Base-by-base conservation (phyloP, 2,113 vertebrate species). In the Cairina moschata region DNA sequence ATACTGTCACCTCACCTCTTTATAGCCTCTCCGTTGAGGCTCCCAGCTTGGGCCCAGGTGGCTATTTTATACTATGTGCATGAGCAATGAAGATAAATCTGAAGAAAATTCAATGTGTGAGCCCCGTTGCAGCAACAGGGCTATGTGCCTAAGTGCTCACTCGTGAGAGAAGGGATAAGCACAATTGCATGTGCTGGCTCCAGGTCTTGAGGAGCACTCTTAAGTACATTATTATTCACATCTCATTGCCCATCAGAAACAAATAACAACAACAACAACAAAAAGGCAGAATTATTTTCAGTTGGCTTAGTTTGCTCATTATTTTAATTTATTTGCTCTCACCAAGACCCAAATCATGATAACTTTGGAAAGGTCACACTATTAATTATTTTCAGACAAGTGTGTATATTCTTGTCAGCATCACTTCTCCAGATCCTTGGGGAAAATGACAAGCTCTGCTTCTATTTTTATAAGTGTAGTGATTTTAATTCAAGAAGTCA, bases 401-500 rank as follows among this genome's bases (percentile, higher is more conserved):
- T 36, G 13, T 48, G 16, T 59, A 21, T 66, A 40, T 76, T 90
- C 40, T 88, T 90, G 69, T 55, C 31, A 83, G 13, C 44, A 91
- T 67, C 40, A 13, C 16, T 88, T 77, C 40, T 69, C 32, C 71
- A 80, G 34, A 74, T 83, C 59, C 50, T 73, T 67, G 28, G 50
- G 55, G 74, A 66, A 83, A 90, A 77, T 63, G 18, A 85, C 9
- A 85, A 34, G 32, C 8, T 83, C 67, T 52, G 55, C 55, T 78
- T 88, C 75, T 83, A 28, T 83, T 94, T 95, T 88, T 71, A 55
- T 18, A 75, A 76, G 11, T 25, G 25, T 13, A 71, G 20, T 95
- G 42, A 79, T 80, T 94, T 92, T 85, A 90, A 94, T 80, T 55
- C 7, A 88, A 59, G 23, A 66, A 76, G 90, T 80, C 75, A 74